Base-by-base conservation (phyloP, 2,113 vertebrate genomes). In the Semnornis frantzii region DNA sequence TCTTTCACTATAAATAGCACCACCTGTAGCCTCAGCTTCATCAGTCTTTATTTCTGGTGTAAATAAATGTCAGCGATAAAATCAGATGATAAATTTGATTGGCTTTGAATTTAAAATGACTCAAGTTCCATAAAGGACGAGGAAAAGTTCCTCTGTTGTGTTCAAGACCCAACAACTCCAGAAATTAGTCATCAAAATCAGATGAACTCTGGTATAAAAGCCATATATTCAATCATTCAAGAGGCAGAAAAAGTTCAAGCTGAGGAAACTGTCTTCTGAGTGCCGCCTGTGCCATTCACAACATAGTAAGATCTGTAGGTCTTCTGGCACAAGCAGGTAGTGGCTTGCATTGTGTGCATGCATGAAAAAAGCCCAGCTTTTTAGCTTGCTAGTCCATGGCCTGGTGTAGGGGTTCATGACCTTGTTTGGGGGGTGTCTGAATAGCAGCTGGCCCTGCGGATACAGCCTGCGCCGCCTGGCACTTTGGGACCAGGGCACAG, bases 11-110 rank as follows among this genome's bases (percentile, higher is more conserved):
- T 90, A 91, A 94, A 92, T 92, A 96, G 30, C 21, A 42, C 79
- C 71, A 93, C 85, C 82, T 90, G 82, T 91, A 94, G 90, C 72
- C 34, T 83, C 89, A 88, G 85, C 80, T 88, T 85, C 87, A 72
- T 90, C 62, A 5, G 71, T 83, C 89, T 91, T 94, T 90, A 86
- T 87, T 95, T 88, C 87, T 95, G 85, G 58, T 92, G 70, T 91
- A 92, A 95, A 93, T 87, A 94, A 85, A 88, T 57, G 28, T 79
- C 82, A 90, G 27, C 1, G 4, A 72, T 88, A 77, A 78, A 92
- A 87, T 66, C 46, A 82, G 85, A 13, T 48, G 39, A 59, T 92
- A 91, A 64, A 77, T 72, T 71, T 90, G 62, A 73, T 71, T 0
- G 4, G 52, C 79, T 92, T 78, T 89, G 73, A 60, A 78, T 71